phyloP scores from a whole-genome alignment of 1,140 invertebrate species.

The Polypedilum vanderplanki region DNA sequence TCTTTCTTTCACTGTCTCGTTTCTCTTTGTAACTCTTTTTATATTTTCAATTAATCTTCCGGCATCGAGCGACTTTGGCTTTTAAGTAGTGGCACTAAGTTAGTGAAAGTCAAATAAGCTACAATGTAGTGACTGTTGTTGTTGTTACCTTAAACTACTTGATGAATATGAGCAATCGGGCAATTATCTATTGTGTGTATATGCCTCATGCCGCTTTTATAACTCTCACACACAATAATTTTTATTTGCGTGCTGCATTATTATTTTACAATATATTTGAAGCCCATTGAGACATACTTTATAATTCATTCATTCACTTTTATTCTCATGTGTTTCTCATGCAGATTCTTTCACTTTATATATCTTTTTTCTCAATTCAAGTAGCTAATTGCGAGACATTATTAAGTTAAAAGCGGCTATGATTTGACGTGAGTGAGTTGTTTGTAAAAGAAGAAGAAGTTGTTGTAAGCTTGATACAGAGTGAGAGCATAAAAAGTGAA shows the following conservation, averaged over 20 bases:
- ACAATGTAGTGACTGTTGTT: background rate
- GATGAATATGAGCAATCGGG: no score
- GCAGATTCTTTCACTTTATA: background rate
- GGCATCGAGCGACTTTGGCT: background rate
- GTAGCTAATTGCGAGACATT: background rate
- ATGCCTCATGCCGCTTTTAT: no score
- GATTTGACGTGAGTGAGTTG: no score
- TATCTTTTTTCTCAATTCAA: background rate
- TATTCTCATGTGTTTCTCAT: background rate
- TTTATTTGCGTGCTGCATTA: background rate
- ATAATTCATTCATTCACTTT: background rate
- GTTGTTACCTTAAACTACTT: background rate
- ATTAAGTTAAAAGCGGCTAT: no score
- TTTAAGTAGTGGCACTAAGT: background rate
- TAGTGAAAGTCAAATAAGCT: conserved; percentile 9
- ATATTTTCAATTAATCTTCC: background rate
- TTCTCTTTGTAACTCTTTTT: background rate
- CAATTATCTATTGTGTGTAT: no score
- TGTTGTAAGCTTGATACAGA: no score
- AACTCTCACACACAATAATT: background rate
- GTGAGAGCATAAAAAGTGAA: no score
- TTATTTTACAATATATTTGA: background rate
- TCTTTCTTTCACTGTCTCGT: background rate
- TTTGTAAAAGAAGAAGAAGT: no score
- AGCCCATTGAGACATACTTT: background rate